A percentile compares a stretch with the other conserved stretches of the same genome.
Conservation (phyloP, 2,113 vertebrate genomes). For the Elaphurus davidianus region DNA sequence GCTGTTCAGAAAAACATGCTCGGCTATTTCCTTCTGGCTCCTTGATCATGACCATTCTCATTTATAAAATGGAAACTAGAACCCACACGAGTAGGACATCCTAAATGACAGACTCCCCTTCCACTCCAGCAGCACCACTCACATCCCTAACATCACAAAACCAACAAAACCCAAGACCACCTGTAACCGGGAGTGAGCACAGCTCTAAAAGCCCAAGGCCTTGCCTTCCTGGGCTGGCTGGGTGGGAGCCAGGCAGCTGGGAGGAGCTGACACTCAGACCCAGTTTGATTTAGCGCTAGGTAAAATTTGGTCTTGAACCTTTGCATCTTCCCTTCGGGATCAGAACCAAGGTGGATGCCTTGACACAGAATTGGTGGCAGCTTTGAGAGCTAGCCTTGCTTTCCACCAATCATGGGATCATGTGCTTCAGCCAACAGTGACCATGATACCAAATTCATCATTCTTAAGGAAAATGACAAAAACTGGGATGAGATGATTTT, state of each 20-base stretch:
- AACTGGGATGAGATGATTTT: conserved; percentile 20
- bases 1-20: background rate
- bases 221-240: background rate
- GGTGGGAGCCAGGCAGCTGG: background rate
- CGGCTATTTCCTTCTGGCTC: conserved; percentile 67
- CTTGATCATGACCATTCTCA: conserved; percentile 28
- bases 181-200: background rate
- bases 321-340: background rate
- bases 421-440: conserved; percentile 48
- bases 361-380: background rate
- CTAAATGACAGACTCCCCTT: background rate
- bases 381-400: conserved; percentile 47
- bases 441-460: conserved; percentile 46
- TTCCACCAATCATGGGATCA: background rate
- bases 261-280: background rate
- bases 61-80: conserved; percentile 50
- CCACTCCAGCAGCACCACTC: background rate
- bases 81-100: background rate
- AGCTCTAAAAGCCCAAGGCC: background rate
- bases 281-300: background rate
- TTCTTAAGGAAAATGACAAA: conserved; percentile 44
- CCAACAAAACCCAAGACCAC: background rate
- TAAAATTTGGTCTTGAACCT: background rate
- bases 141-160: background rate
- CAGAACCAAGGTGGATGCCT: background rate